A percentile compares a stretch with the other conserved stretches of the same genome.
Conservation (phyloP, 2,113 vertebrate species). For the Odocoileus virginianus region DNA sequence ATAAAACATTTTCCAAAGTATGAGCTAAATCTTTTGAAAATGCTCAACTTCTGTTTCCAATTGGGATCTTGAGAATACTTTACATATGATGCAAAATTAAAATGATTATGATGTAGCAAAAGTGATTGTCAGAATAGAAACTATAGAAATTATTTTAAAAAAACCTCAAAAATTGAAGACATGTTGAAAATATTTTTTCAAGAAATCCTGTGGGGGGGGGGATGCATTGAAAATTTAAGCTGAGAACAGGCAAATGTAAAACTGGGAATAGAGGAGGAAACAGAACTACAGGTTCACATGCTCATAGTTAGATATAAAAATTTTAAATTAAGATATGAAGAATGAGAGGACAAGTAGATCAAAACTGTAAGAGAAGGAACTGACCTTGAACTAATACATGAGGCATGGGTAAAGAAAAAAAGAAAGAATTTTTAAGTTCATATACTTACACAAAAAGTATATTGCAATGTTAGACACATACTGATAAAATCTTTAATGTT, state of each 20-base stretch:
- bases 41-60: not conserved
- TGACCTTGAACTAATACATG: not conserved
- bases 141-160: not conserved
- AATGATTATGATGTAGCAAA: not conserved
- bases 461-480: not conserved
- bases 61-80: not conserved
- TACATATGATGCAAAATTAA: not conserved
- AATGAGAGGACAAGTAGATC: not conserved
- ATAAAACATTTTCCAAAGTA: not conserved
- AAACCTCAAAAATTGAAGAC: not conserved
- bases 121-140: not conserved
- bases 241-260: not conserved
- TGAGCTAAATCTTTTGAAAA: conserved; percentile 18
- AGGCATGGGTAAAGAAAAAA: not conserved
- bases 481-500: not conserved
- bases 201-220: not conserved
- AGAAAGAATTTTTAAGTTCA: not conserved
- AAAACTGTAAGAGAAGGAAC: not conserved
- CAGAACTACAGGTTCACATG: not conserved
- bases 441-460: not conserved
- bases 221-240: not conserved
- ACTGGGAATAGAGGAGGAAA: not conserved
- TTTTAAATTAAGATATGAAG: not conserved
- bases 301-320: not conserved
- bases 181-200: not conserved